Conservation (phyloP, 2,888 invertebrate species). For the Tuberolachnus salignus region DNA sequence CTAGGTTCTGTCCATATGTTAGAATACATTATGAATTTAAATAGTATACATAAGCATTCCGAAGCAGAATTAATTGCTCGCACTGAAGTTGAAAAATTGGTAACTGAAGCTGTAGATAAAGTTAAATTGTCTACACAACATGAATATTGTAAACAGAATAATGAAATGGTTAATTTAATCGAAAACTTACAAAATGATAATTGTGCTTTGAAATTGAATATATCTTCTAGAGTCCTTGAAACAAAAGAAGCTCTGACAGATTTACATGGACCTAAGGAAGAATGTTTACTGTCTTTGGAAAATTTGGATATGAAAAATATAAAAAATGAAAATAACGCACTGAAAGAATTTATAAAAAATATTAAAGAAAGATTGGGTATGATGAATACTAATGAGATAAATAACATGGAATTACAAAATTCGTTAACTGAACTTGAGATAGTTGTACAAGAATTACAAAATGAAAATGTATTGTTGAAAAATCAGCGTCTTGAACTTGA, state of each 20-base stretch:
- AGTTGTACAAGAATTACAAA: slow-evolving; percentile 5
- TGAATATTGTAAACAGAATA: slow-evolving; percentile 16
- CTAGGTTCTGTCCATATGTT: slow-evolving; percentile 17
- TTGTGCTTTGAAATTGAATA: background rate
- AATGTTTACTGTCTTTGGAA: slow-evolving; percentile 4
- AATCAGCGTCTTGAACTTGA: slow-evolving; percentile 9
- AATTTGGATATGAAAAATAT: background rate
- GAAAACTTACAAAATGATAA: slow-evolving; percentile 40
- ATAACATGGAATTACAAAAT: background rate
- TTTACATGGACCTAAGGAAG: background rate
- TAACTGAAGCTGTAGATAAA: slow-evolving; percentile 37
- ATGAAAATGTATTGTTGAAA: slow-evolving; percentile 14
- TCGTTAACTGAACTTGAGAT: slow-evolving; percentile 11
- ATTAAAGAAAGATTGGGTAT: slow-evolving; percentile 4
- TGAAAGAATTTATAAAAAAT: slow-evolving; percentile 24
- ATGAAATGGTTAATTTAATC: slow-evolving; percentile 12
- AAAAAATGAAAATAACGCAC: slow-evolving; percentile 15
- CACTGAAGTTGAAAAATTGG: slow-evolving; percentile 28
- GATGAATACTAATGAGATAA: background rate
- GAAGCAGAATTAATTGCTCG: slow-evolving; percentile 12
- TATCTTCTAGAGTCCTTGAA: background rate
- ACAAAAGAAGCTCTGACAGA: slow-evolving; percentile 37
- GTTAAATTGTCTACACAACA: slow-evolving; percentile 27
- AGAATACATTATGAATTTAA: slow-evolving; percentile 21
- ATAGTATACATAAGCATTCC: background rate